phyloP scores from a whole-genome alignment of 2,113 vertebrate genomes.

The Microcebus ravelobensis region DNA sequence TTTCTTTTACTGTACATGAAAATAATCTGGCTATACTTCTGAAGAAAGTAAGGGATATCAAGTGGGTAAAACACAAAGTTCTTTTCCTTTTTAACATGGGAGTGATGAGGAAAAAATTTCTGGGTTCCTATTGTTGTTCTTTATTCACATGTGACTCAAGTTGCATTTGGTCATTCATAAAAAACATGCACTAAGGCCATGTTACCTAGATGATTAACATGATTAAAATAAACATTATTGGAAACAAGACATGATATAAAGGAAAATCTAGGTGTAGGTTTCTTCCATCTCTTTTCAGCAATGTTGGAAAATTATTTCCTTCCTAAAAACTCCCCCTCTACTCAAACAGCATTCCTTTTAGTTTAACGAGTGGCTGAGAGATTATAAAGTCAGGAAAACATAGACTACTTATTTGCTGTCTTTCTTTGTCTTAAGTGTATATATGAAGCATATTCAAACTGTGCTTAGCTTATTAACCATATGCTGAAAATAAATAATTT shows the following conservation, averaged over 20 bases:
- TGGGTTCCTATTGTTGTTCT: not conserved
- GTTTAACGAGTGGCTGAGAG: not conserved
- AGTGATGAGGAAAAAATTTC: not conserved
- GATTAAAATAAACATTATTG: not conserved
- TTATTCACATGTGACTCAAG: not conserved
- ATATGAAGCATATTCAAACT: not conserved
- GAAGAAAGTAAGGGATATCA: not conserved
- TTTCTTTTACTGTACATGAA: not conserved
- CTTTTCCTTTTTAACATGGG: not conserved
- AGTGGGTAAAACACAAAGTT: not conserved
- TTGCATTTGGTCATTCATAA: not conserved
- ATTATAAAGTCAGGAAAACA: not conserved
- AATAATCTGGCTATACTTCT: not conserved
- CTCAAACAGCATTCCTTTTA: not conserved
- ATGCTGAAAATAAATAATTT: not conserved
- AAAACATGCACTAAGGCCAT: not conserved
- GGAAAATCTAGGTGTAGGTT: not conserved
- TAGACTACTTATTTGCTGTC: not conserved
- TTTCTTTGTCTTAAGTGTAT: not conserved
- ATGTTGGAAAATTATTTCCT: not conserved
- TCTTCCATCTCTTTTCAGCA: not conserved
- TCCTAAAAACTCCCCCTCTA: not conserved
- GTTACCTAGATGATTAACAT: not conserved
- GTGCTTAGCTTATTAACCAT: not conserved
- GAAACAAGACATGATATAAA: not conserved